Base-by-base conservation (phyloP, 1,140 invertebrate species). In the Babylonia areolata region DNA sequence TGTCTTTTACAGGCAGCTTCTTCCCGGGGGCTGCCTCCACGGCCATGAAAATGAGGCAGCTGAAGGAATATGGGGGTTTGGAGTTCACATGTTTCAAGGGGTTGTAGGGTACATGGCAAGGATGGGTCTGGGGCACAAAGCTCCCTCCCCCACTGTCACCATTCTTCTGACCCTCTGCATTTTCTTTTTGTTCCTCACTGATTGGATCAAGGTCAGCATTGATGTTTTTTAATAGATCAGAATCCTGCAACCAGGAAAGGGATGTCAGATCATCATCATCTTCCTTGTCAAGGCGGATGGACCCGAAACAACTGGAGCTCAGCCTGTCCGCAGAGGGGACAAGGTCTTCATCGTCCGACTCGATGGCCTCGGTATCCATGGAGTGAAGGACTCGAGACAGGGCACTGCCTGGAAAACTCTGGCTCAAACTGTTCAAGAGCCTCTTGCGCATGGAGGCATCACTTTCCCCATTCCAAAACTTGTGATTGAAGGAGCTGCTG, bases 31-130 rank as follows among this genome's bases (percentile, higher is more conserved):
- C 98, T 88, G 98, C 97, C 94, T 99, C 98, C 88, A 99, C 98
- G 33, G 98, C 98, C 98, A 99, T 99, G 95, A 99, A 99, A 91
- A 99, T 99, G 54, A 99, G 96, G 94, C 97, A 98, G 87, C 97
- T 98, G 94, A 97, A 98, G 46, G 98, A 99, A 94, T 98, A 98
- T 39, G 98, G 98, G 64, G 98, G 98, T 94, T 99, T 99, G 89
- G 96, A 97, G 92, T 97, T 96, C 80, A 96, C 96, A 94, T 97
- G 97, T 88, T 97, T 95, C 93, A 97, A 94, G 80, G 94, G 94
- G 86, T 95, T 94, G 87, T 95, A 95, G 42, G 93, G 91, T 31
- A 94, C 90, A 87, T 93, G 91, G 78, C 93, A 91, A 20, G 93
- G 92, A 78, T 94, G 93, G 9, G 88, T 87, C 75, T 90, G 91